Percentiles rank a stretch among this genome's conserved stretches.
phyloP scores from a whole-genome alignment of 2,113 vertebrate species.

The Pluvialis apricaria region DNA sequence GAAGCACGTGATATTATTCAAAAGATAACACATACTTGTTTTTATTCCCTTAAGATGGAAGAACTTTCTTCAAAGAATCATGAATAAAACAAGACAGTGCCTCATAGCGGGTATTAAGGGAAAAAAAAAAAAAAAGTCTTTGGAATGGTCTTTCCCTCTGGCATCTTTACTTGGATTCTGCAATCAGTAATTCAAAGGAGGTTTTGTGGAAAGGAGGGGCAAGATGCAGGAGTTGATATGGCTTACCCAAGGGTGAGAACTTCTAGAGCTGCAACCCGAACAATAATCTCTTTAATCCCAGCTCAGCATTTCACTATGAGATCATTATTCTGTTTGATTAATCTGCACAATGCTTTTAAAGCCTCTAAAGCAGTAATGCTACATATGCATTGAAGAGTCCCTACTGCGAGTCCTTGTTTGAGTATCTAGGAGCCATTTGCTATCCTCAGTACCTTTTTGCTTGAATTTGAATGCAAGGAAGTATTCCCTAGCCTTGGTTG shows the following conservation, averaged over 20 bases:
- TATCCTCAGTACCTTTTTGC: background rate
- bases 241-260: constrained; percentile 31
- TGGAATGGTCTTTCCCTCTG: constrained; percentile 10
- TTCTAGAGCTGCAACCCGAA: background rate
- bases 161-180: background rate
- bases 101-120: background rate
- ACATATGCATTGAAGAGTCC: background rate
- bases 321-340: constrained; percentile 18
- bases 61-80: background rate
- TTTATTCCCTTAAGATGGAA: constrained; percentile 3
- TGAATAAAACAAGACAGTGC: constrained; percentile 4
- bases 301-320: background rate
- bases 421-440: background rate
- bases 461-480: background rate
- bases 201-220: background rate
- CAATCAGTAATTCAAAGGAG: background rate
- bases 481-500: background rate
- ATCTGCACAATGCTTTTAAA: background rate
- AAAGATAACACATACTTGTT: background rate
- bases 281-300: constrained; percentile 23
- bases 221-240: background rate
- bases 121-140: background rate
- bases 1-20: background rate
- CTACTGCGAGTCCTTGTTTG: background rate
- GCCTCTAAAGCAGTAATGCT: background rate